Evolutionary conservation across 2,888 invertebrate genomes (phyloP).

Genomic region (Chouioia cunea): DNA sequence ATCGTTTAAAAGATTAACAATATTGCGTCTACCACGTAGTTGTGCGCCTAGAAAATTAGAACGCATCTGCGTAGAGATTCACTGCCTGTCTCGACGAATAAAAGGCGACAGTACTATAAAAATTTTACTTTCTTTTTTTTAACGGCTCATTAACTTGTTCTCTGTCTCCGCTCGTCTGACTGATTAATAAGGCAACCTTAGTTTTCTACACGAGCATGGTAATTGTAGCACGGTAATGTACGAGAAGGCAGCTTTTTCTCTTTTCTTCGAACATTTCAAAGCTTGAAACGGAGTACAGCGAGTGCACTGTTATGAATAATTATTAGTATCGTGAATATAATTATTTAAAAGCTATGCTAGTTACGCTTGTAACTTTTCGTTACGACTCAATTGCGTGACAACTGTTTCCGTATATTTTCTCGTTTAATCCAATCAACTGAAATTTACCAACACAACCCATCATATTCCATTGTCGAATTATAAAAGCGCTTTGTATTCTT

Average conservation of each 20-base stretch:
- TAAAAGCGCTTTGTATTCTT: too few relatives aligned
- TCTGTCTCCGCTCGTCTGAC: slow-evolving; percentile 12
- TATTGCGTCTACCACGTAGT: background rate
- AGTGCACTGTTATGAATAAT: too few relatives aligned
- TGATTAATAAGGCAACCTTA: slow-evolving; percentile 21
- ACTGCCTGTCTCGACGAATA: background rate
- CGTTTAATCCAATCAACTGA: too few relatives aligned
- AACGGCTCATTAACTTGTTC: slow-evolving; percentile 34
- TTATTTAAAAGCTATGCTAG: too few relatives aligned
- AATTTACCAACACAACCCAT: too few relatives aligned
- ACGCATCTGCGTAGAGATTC: slow-evolving; percentile 32
- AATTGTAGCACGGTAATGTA: too few relatives aligned
- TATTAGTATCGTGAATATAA: too few relatives aligned
- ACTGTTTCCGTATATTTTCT: too few relatives aligned
- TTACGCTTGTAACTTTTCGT: too few relatives aligned
- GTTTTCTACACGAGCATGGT: background rate
- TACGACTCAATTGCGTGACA: too few relatives aligned
- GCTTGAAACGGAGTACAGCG: background rate
- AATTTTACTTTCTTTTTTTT: slow-evolving; percentile 21
- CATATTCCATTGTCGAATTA: too few relatives aligned
- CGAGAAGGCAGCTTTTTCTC: background rate
- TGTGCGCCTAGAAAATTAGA: slow-evolving; percentile 22
- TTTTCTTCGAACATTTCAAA: background rate
- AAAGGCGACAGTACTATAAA: slow-evolving; percentile 25
- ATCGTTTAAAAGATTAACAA: too few relatives aligned